Conservation (phyloP, 2,113 vertebrate species). For the Pluvialis apricaria region DNA sequence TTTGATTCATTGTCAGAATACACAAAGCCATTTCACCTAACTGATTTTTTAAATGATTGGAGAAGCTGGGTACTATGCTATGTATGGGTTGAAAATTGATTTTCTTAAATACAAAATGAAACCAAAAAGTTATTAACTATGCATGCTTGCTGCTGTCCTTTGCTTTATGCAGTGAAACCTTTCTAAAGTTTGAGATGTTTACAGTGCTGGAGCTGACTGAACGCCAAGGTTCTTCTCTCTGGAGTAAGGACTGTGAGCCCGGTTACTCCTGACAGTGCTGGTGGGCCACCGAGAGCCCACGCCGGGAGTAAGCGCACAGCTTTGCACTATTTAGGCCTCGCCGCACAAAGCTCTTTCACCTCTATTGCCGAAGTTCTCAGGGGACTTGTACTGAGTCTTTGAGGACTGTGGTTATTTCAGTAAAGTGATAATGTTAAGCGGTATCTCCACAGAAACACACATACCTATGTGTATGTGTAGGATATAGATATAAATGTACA, state of each 20-base stretch:
- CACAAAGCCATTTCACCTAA: neutral
- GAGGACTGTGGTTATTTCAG: neutral
- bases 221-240: neutral
- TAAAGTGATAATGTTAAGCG: neutral
- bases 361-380: neutral
- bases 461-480: no score
- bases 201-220: neutral
- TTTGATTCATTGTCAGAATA: neutral
- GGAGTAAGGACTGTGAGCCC: neutral
- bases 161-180: neutral
- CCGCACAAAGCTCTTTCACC: neutral
- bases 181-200: neutral
- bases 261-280: neutral
- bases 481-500: neutral
- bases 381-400: neutral
- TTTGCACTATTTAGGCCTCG: neutral
- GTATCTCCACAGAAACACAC: neutral
- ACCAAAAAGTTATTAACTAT: neutral
- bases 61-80: neutral
- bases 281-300: neutral
- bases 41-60: neutral
- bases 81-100: neutral
- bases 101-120: neutral
- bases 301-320: neutral
- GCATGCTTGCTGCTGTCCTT: neutral